A percentile compares a stretch with the other conserved stretches of the same genome.
Evolutionary conservation across 2,113 vertebrate species (phyloP).

Genomic region (Tretioscincus oriximinensis): DNA sequence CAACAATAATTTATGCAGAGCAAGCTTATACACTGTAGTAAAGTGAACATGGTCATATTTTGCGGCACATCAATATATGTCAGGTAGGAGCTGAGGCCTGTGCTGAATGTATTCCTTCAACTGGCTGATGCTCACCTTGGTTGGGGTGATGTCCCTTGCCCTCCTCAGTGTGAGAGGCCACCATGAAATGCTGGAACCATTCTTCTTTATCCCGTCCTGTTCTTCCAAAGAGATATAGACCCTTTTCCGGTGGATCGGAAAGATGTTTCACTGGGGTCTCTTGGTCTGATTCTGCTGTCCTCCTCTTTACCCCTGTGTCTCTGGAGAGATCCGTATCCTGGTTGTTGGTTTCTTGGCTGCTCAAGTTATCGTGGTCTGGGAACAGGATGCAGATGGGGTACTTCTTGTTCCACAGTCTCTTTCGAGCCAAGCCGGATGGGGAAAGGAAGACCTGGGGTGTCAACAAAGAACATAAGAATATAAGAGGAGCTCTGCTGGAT

Average conservation of each 20-base stretch:
- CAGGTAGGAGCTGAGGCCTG: not conserved
- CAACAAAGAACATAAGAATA: not conserved
- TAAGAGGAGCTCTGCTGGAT: too few relatives aligned
- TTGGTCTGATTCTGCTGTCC: fast-evolving
- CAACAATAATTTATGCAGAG: too few relatives aligned
- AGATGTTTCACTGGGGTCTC: not conserved
- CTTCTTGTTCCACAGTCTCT: slow-evolving; percentile 88
- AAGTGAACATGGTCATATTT: not conserved
- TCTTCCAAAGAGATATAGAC: slow-evolving; percentile 83
- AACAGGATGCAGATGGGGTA: slow-evolving; percentile 87
- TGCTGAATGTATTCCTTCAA: slow-evolving; percentile 52
- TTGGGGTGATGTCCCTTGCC: slow-evolving; percentile 48
- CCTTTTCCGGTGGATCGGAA: slow-evolving; percentile 30
- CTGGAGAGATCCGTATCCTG: slow-evolving; percentile 43
- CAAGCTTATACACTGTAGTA: too few relatives aligned
- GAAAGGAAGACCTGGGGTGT: slow-evolving; percentile 80
- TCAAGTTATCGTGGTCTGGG: fast-evolving
- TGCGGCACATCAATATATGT: not conserved
- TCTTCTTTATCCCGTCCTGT: slow-evolving; percentile 89
- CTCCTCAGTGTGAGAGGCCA: slow-evolving; percentile 59
- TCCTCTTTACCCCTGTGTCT: slow-evolving; percentile 36
- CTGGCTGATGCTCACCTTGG: slow-evolving; percentile 55
- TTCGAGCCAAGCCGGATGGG: slow-evolving; percentile 80
- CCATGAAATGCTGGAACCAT: slow-evolving; percentile 82
- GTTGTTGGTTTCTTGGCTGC: slow-evolving; percentile 17